Evolutionary conservation across 2,797 vertebrate species (phyloP), one percentile per base, ranked within the genome.

Genomic region (Echiichthys vipera): DNA sequence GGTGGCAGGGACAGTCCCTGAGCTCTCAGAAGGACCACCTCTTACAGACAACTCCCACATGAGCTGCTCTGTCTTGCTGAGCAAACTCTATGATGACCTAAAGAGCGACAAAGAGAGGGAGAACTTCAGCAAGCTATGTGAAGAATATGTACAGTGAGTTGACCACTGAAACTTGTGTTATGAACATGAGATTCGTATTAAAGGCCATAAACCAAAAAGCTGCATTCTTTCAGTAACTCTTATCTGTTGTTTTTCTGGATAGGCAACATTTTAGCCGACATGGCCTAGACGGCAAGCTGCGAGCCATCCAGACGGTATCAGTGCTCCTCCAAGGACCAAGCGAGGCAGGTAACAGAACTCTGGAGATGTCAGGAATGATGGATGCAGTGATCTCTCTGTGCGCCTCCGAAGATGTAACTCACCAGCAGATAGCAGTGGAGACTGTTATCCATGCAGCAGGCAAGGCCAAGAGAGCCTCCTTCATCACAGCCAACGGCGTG

Each of bases 401-500:
- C 0, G 97, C 96, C 53, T 98, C 98, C 0, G 92, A 96, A 62
- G 88, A 91, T 14, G 95, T 97, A 65, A 90, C 87, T 2, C 96
- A 99, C 83, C 98, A 99, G 94, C 96, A 98, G 87, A 95, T 99
- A 7, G 98, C 98, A 0, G 97, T 99, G 76, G 98, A 99, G 91
- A 95, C 97, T 0, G 93, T 99, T 78, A 99, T 99, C 89, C 97
- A 99, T 0, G 98, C 98, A 0, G 96, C 97, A 0, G 97, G 97
- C 77, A 99, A 99, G 85, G 97, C 98, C 74, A 99, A 98, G 90
- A 95, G 96, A 0, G 98, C 98, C 17, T 96, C 98, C 0, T 99
- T 99, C 89, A 98, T 99, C 91, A 99, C 97, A 0, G 95, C 97
- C 83, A 98, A 99, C 0, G 98, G 98, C 0, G 98, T 98, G 74